phyloP scores from a whole-genome alignment of 2,113 vertebrate genomes.

The Melanerpes formicivorus region DNA sequence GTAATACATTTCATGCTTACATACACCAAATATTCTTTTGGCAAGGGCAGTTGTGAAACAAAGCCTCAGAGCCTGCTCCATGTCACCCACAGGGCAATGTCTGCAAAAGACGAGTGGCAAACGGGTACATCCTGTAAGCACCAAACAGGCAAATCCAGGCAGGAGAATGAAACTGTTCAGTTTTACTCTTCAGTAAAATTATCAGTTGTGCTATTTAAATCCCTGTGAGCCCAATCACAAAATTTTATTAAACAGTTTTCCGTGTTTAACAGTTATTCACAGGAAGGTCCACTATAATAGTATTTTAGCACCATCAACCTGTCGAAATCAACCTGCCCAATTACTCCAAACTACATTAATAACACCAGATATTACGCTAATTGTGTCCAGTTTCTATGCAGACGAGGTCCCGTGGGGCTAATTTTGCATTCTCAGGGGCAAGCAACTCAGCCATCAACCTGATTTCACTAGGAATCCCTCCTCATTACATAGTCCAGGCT shows the following conservation, averaged over 20 bases:
- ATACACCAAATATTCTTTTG: not conserved
- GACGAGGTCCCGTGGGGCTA: conserved; percentile 76
- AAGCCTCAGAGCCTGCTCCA: not conserved
- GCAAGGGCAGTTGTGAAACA: not conserved
- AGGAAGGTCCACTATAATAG: conserved; percentile 76
- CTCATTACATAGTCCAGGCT: conserved; percentile 77
- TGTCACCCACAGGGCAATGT: not conserved
- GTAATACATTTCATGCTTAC: not conserved
- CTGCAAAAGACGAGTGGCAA: not conserved
- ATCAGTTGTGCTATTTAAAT: conserved; percentile 45
- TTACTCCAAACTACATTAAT: conserved; percentile 81
- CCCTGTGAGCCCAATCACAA: conserved; percentile 72
- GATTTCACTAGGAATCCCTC: conserved; percentile 75
- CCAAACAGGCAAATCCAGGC: not conserved
- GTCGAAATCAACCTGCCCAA: conserved; percentile 83
- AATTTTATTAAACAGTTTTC: conserved; percentile 72
- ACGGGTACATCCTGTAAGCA: not conserved
- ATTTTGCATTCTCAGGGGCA: conserved; percentile 75
- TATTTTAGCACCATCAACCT: conserved; percentile 83
- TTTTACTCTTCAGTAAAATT: not conserved
- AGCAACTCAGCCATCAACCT: conserved; percentile 68
- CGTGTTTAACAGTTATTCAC: conserved; percentile 70
- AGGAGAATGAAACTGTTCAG: not conserved
- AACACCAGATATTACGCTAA: conserved; percentile 79
- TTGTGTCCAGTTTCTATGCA: conserved; percentile 84